Evolutionary conservation across 2,888 invertebrate species (phyloP).

Genomic region (Cephus pygmeus): DNA sequence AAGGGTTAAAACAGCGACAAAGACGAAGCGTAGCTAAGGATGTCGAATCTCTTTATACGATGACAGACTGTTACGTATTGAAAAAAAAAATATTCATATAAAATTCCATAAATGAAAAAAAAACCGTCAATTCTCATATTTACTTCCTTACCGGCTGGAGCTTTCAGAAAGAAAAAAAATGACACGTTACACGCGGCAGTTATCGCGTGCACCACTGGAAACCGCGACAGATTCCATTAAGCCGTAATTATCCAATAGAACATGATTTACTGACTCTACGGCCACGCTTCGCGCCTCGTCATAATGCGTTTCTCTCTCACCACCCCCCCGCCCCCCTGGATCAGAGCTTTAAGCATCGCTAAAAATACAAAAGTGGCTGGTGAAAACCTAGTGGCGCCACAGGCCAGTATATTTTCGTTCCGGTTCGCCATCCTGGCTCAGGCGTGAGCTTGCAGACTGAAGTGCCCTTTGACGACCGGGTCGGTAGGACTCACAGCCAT

Average conservation of each 20-base stretch:
- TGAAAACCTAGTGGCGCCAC: neutral
- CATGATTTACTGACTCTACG: slow-evolving; percentile 14
- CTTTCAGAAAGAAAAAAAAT: neutral
- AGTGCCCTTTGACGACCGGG: neutral
- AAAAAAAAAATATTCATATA: neutral
- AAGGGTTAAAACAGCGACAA: neutral
- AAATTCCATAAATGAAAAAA: neutral
- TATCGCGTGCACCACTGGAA: neutral
- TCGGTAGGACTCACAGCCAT: neutral
- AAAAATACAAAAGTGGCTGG: neutral
- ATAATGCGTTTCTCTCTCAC: neutral
- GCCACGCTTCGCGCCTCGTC: slow-evolving; percentile 1
- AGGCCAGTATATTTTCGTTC: neutral
- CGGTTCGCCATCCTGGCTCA: neutral
- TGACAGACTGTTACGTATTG: too few relatives aligned
- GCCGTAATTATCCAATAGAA: slow-evolving; percentile 18
- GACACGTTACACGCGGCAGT: neutral
- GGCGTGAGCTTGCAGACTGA: too few relatives aligned
- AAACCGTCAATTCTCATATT: neutral
- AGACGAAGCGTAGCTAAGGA: neutral
- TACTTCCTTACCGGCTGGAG: neutral
- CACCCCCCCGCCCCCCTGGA: neutral
- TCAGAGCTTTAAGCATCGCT: neutral
- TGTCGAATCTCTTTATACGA: neutral
- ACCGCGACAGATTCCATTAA: slow-evolving; percentile 10